A percentile compares a stretch with the other conserved stretches of the same genome.
phyloP scores from a whole-genome alignment of 2,888 invertebrate genomes.

The Baronia brevicornis region DNA sequence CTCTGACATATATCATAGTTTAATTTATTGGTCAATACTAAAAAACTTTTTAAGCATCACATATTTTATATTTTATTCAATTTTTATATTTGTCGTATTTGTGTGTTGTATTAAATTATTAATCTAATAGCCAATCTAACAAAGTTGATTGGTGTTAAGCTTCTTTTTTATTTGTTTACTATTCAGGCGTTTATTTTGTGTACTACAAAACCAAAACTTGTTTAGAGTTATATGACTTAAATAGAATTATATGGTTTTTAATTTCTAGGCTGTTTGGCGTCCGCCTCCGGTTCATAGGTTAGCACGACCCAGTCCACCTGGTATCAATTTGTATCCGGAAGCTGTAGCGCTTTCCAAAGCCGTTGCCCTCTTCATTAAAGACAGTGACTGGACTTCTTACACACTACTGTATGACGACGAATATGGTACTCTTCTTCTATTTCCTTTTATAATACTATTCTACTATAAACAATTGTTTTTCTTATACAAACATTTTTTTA shows the following conservation, averaged over 20 bases:
- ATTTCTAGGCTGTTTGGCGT: constrained; percentile 56
- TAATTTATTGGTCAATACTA: too few relatives aligned
- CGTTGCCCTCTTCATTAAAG: constrained; percentile 78
- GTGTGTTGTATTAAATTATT: too few relatives aligned
- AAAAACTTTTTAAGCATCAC: too few relatives aligned
- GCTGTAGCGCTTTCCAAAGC: constrained; percentile 79
- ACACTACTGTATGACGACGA: constrained; percentile 86
- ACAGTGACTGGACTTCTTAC: constrained; percentile 85
- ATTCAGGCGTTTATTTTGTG: not conserved
- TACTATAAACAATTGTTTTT: too few relatives aligned
- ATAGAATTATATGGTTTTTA: not conserved
- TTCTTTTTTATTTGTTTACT: too few relatives aligned
- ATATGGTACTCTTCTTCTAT: constrained; percentile 67
- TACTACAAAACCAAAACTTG: not conserved
- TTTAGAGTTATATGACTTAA: not conserved
- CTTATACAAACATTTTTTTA: too few relatives aligned
- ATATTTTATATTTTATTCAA: too few relatives aligned
- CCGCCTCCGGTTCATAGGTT: constrained; percentile 47
- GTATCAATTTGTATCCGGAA: constrained; percentile 85
- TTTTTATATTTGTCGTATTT: too few relatives aligned
- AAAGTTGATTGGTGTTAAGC: too few relatives aligned
- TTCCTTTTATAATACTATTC: not conserved
- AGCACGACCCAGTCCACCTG: constrained; percentile 37
- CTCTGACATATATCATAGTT: too few relatives aligned
- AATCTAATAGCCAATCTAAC: too few relatives aligned